Percentiles rank a stretch among this genome's conserved stretches.
phyloP scores from a whole-genome alignment of 2,888 invertebrate species.

The Stenodema calcarata region DNA sequence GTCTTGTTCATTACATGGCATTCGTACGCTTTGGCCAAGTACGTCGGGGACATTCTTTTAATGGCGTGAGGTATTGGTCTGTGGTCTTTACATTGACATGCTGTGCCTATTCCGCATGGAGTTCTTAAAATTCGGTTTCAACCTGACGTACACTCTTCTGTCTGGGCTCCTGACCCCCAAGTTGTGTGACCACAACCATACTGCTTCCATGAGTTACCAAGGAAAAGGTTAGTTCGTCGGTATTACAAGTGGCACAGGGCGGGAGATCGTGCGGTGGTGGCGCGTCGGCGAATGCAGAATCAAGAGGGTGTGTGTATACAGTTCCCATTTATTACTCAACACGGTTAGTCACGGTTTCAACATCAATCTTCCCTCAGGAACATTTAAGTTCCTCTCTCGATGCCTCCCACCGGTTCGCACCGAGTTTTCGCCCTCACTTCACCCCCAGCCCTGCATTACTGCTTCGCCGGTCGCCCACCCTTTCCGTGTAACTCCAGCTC shows the following conservation, averaged over 20 bases:
- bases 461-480: neutral
- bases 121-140: neutral
- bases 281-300: neutral
- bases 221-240: neutral
- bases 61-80: too few relatives aligned
- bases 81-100: too few relatives aligned
- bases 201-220: neutral
- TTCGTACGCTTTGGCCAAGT: too few relatives aligned
- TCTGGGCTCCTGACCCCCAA: too few relatives aligned
- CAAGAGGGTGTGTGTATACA: conserved; percentile 13
- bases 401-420: neutral
- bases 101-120: too few relatives aligned
- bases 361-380: conserved; percentile 24
- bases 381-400: conserved; percentile 12
- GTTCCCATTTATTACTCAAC: conserved; percentile 23
- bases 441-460: neutral
- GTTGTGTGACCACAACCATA: neutral
- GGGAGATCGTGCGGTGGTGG: neutral
- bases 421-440: neutral
- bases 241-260: neutral
- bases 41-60: too few relatives aligned
- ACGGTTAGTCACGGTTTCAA: conserved; percentile 16
- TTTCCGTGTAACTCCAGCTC: neutral
- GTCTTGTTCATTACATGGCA: too few relatives aligned
- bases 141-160: neutral